These are phyloP conservation scores for Caenorhabditis afra DNA, from an alignment of 2,888 invertebrate species.

Conservation along the genomic window DNA sequence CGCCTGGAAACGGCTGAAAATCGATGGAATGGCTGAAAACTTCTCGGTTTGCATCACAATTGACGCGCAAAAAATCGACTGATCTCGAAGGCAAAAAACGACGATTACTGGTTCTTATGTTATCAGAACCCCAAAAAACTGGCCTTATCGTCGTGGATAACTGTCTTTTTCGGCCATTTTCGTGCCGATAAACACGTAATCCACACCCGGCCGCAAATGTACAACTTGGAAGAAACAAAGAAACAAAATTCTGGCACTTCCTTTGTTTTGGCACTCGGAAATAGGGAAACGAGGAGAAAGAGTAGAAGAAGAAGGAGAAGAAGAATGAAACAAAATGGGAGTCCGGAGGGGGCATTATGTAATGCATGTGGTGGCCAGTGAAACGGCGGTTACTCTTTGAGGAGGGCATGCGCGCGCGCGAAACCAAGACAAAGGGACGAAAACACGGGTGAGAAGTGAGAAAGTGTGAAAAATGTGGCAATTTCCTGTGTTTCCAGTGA, in stretches of 20 bases:
- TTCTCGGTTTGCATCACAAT: too few relatives aligned
- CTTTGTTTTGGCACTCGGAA: constrained; percentile 3
- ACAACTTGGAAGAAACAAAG: too few relatives aligned
- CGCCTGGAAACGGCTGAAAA: too few relatives aligned
- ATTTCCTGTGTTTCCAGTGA: too few relatives aligned
- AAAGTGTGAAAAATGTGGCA: constrained; percentile 6
- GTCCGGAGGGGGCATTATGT: constrained; percentile 44
- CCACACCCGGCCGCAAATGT: too few relatives aligned
- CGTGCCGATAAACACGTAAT: too few relatives aligned
- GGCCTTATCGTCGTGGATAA: neutral
- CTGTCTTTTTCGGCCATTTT: neutral
- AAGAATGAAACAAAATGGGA: constrained; percentile 11
- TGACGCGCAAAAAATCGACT: too few relatives aligned
- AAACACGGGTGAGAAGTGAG: neutral
- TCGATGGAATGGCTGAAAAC: too few relatives aligned
- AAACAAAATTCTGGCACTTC: neutral
- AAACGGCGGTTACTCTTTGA: constrained; percentile 23
- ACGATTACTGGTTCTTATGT: neutral
- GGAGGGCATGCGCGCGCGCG: constrained; percentile 11
- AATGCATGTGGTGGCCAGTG: constrained; percentile 48
- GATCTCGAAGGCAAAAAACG: too few relatives aligned
- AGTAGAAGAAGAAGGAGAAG: constrained; percentile 12
- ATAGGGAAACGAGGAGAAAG: too few relatives aligned
- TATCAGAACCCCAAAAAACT: neutral
- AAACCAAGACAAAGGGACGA: constrained; percentile 6